These are phyloP conservation scores for Tapirus indicus DNA, from an alignment of 2,797 vertebrate genomes.

Conservation along the genomic window DNA sequence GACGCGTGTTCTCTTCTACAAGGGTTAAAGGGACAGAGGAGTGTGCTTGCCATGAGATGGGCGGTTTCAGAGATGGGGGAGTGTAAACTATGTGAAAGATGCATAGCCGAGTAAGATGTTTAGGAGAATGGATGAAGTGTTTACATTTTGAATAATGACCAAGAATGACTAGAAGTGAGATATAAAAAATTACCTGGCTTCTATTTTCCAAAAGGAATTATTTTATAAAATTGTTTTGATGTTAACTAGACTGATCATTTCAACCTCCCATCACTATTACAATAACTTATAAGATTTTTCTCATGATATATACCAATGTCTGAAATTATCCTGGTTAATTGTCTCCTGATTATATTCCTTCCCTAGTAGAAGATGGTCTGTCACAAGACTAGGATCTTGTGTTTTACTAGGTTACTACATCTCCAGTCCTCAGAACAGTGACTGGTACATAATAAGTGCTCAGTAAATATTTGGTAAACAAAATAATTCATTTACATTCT, in stretches of 20 bases:
- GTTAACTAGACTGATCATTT: not conserved
- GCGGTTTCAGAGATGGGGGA: not conserved
- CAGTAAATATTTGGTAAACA: not conserved
- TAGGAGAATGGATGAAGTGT: not conserved
- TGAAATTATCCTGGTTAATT: not conserved
- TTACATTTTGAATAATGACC: not conserved
- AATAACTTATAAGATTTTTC: not conserved
- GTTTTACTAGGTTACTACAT: not conserved
- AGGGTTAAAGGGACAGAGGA: not conserved
- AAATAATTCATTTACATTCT: not conserved
- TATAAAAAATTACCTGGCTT: not conserved
- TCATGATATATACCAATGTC: not conserved
- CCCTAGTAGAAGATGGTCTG: constrained; percentile 50
- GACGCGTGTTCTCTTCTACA: not conserved
- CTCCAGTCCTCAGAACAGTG: not conserved
- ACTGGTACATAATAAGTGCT: not conserved
- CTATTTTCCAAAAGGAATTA: not conserved
- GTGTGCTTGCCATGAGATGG: not conserved
- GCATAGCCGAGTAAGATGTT: not conserved
- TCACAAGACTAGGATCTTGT: constrained; percentile 17
- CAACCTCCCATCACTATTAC: not conserved
- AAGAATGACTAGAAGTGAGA: too few relatives aligned
- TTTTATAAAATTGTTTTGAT: not conserved
- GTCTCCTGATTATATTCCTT: constrained; percentile 31
- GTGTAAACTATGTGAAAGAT: not conserved